Evolutionary conservation across 2,797 vertebrate species (phyloP), one percentile per base, ranked within the genome.

Genomic region (Enteromius argenteus): DNA sequence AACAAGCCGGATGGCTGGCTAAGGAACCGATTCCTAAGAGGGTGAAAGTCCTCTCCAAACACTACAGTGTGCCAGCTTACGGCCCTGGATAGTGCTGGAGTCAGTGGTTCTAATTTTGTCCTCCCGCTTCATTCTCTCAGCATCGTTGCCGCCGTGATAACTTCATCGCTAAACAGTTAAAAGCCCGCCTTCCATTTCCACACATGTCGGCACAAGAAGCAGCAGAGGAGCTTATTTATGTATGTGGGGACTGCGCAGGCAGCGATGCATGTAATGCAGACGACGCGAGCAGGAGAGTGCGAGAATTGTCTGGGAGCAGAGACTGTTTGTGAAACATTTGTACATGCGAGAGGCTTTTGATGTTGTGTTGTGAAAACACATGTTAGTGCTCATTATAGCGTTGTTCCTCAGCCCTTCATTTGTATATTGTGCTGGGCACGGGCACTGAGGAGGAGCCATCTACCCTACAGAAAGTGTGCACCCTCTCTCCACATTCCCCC

Each of bases 401-500:
- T 72, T 90, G 81, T 91, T 91, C 80, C 85, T 88, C 84, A 82
- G 79, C 81, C 89, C 87, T 85, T 85, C 88, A 89, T 91, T 90
- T 91, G 86, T 90, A 88, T 87, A 89, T 89, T 86, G 85, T 83
- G 78, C 82, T 80, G 83, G 86, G 85, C 87, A 87, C 62, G 83
- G 85, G 84, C 85, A 85, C 80, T 80, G 84, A 88, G 81, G 83
- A 89, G 83, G 85, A 88, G 86, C 84, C 85, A 86, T 88, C 83
- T 86, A 87, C 84, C 85, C 84, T 87, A 88, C 83, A 87, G 89
- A 88, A 91, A 90, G 89, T 77, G 69, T 79, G 83, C 90, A 85
- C 88, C 87, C 88, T 88, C 84, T 84, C 87, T 89, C 88, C 86
- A 86, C 88, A 88, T 81, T 89, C 91, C 91, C 92, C 90, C 93